phyloP scores from a whole-genome alignment of 2,888 invertebrate species.

The Nemoura dubitans region DNA sequence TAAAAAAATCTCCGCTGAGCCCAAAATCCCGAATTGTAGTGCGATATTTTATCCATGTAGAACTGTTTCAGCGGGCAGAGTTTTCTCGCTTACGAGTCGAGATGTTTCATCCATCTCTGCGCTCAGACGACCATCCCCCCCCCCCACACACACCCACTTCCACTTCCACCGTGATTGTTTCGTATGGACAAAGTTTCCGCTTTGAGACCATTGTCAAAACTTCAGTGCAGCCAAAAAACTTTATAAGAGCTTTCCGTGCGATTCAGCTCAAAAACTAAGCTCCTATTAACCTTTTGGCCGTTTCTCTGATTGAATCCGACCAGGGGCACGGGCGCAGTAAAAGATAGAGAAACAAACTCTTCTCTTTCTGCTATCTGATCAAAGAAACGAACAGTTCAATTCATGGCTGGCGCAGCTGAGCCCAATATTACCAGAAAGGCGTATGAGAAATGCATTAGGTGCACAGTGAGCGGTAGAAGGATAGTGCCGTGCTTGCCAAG shows the following conservation, averaged over 20 bases:
- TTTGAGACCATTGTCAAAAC: conserved; percentile 46
- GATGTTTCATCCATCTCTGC: background rate
- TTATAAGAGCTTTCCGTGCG: conserved; percentile 42
- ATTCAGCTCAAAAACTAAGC: conserved; percentile 47
- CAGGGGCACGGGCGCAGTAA: background rate
- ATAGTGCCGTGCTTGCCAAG: background rate
- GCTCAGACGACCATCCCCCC: conserved; percentile 13
- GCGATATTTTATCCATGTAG: background rate
- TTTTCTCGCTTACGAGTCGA: background rate
- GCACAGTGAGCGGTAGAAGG: background rate
- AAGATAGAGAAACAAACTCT: conserved; percentile 19
- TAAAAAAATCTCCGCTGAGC: background rate
- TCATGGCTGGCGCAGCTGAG: background rate
- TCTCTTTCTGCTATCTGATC: conserved; percentile 21
- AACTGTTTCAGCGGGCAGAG: background rate
- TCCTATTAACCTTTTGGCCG: conserved; percentile 46
- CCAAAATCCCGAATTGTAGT: background rate
- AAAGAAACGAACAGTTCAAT: conserved; percentile 35
- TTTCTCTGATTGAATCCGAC: conserved; percentile 46
- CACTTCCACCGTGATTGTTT: conserved; percentile 42
- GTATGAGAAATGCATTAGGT: background rate
- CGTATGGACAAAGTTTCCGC: conserved; percentile 45
- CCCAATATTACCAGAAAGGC: background rate
- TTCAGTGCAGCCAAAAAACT: conserved; percentile 44
- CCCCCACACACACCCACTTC: background rate